Evolutionary conservation across 2,888 invertebrate genomes (phyloP), one percentile per base, ranked within the genome.

Genomic region (Trichacis sp.): DNA sequence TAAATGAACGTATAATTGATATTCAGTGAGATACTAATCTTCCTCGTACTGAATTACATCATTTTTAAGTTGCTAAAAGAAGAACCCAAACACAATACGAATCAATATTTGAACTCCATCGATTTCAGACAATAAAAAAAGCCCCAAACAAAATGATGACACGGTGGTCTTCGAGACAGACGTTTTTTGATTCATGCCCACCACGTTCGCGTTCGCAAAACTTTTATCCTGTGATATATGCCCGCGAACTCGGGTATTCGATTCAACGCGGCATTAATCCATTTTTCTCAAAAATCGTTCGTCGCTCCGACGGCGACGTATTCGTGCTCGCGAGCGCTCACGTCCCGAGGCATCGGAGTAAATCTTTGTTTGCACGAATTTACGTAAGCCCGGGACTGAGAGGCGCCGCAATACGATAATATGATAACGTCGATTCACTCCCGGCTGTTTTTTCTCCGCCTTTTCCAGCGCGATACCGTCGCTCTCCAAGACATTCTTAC

Each of bases 341-440:
- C 55, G 64, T 57, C 54, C 17, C 20, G 38, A 30, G 11, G 65
- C 71, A 77, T 79, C 75, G 71, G 73, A 70, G 75, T 79, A 79
- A 79, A 78, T 79, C 78, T 78, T 78, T 77, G 77, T 78, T 77
- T 73, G 76, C 72, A 53, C 71, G 72, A 76, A 75, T 78, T 77
- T 76, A 78, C 77, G 79, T 79, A 79, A 78, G 24, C 24, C 24
- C 24, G 24, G 80, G 81, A 76, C 82, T 75, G 70, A 69, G 72
- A 75, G 82, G 79, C 81, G 81, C 83, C 81, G 72, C 75, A 74
- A 77, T 76, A 74, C 81, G 79, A 78, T 78, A 79, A 78, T 80
- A 74, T 76, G 76, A 79, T 80, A 79, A 82, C 77, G 75, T 73
- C 74, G 67, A 60, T 30, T 62, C 49, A 49, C 54, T 47, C 48